phyloP scores from a whole-genome alignment of 2,888 invertebrate species.

The Eremobia ochroleuca region DNA sequence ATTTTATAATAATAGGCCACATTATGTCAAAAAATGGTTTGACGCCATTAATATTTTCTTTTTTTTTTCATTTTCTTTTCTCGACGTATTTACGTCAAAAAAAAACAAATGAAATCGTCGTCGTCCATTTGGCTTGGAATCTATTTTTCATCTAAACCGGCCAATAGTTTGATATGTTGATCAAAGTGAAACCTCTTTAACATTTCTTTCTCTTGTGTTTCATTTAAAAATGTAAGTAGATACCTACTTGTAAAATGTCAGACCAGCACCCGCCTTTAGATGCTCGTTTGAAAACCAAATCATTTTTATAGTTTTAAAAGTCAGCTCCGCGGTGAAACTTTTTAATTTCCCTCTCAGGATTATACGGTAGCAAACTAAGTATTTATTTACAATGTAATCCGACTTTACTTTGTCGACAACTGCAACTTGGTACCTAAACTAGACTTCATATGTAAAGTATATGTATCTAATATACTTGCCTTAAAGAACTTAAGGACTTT shows the following conservation, averaged over 20 bases:
- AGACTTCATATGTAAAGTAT: slow-evolving; percentile 1
- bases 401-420: slow-evolving; percentile 55
- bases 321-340: slow-evolving; percentile 58
- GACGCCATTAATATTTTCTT: not conserved
- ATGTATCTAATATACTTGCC: not conserved
- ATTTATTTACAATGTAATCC: slow-evolving; percentile 63
- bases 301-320: slow-evolving; percentile 53
- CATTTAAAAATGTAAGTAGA: no score
- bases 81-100: no score
- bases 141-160: not conserved
- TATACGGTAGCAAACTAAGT: slow-evolving; percentile 45
- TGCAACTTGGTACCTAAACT: slow-evolving; percentile 27
- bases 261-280: slow-evolving; percentile 5
- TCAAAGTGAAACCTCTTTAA: not conserved
- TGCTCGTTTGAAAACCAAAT: slow-evolving; percentile 55
- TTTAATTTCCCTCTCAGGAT: slow-evolving; percentile 65
- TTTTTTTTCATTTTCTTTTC: not conserved
- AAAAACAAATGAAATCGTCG: no score
- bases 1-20: not conserved
- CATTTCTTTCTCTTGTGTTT: not conserved
- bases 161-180: not conserved
- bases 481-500: slow-evolving; percentile 16
- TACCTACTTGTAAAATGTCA: not conserved
- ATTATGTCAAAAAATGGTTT: not conserved
- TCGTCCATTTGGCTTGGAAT: not conserved